phyloP scores from a whole-genome alignment of 2,113 vertebrate species.

The Laticauda laticaudata region DNA sequence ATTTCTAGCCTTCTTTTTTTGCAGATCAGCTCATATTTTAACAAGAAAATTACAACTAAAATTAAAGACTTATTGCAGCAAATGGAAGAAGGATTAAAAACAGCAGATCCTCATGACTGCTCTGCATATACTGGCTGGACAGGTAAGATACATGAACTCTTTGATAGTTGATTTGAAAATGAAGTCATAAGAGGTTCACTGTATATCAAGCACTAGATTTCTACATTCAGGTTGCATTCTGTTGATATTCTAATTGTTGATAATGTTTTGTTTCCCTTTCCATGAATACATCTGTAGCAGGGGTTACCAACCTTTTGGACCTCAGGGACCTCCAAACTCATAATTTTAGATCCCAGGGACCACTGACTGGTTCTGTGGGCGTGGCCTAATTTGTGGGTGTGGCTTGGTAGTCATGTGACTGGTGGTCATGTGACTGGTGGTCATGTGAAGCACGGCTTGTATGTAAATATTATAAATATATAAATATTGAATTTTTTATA shows the following conservation, averaged over 20 bases:
- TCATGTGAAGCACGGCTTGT: no score
- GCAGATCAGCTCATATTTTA: slow-evolving; percentile 79
- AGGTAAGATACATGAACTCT: slow-evolving; percentile 69
- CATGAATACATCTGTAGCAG: not conserved
- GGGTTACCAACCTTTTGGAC: no score
- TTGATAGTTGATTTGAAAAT: not conserved
- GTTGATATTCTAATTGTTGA: not conserved
- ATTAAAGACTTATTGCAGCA: slow-evolving; percentile 93
- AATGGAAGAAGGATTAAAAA: slow-evolving; percentile 97
- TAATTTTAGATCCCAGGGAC: no score
- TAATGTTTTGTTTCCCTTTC: not conserved
- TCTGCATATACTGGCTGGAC: slow-evolving; percentile 96
- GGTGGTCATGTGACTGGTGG: no score
- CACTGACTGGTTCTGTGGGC: no score
- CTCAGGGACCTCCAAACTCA: no score
- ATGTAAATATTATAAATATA: no score
- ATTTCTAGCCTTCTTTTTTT: slow-evolving; percentile 2
- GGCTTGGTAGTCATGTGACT: no score
- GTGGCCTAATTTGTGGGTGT: no score
- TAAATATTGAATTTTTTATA: no score
- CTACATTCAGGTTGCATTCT: not conserved
- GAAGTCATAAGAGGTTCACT: not conserved
- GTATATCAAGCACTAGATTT: not conserved
- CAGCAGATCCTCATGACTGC: slow-evolving; percentile 93
- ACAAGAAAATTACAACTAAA: slow-evolving; percentile 85